These are phyloP conservation scores for Vanessa tameamea DNA, from an alignment of 1,140 invertebrate genomes.

Conservation along the genomic window DNA sequence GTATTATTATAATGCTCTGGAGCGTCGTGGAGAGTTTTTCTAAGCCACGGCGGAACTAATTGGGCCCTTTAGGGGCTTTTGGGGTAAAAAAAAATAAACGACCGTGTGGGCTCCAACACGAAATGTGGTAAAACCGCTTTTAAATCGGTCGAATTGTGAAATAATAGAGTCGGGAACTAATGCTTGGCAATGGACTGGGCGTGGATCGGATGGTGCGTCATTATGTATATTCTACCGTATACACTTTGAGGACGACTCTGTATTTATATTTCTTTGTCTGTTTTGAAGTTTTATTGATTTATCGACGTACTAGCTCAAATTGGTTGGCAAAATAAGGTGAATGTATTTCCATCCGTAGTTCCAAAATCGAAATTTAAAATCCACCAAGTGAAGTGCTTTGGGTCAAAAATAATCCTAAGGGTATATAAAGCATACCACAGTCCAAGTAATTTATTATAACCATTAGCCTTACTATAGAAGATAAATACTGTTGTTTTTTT, in stretches of 20 bases:
- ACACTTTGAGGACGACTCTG: slow-evolving; percentile 16
- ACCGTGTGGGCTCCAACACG: slow-evolving; percentile 46
- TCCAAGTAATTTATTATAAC: too few relatives aligned
- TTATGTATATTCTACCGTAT: background rate
- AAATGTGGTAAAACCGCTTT: slow-evolving; percentile 60
- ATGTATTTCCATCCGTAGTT: too few relatives aligned
- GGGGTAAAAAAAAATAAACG: slow-evolving; percentile 59
- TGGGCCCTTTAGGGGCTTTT: slow-evolving; percentile 59
- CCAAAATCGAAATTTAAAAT: too few relatives aligned
- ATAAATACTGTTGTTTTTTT: too few relatives aligned
- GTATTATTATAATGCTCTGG: slow-evolving; percentile 34
- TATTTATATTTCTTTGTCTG: slow-evolving; percentile 10
- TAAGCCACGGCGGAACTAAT: slow-evolving; percentile 62
- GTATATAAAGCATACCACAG: too few relatives aligned
- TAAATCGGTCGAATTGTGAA: slow-evolving; percentile 49
- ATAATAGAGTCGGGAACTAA: slow-evolving; percentile 51
- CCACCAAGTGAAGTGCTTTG: too few relatives aligned
- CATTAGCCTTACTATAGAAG: too few relatives aligned
- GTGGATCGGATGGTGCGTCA: slow-evolving; percentile 17
- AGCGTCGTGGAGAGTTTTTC: background rate
- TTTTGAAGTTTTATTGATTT: background rate
- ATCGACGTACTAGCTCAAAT: background rate
- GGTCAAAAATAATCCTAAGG: too few relatives aligned
- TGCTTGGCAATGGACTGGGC: slow-evolving; percentile 33
- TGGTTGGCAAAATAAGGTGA: too few relatives aligned